These are phyloP conservation scores for Sylvia atricapilla DNA, from an alignment of 2,113 vertebrate species.

Conservation along the genomic window DNA sequence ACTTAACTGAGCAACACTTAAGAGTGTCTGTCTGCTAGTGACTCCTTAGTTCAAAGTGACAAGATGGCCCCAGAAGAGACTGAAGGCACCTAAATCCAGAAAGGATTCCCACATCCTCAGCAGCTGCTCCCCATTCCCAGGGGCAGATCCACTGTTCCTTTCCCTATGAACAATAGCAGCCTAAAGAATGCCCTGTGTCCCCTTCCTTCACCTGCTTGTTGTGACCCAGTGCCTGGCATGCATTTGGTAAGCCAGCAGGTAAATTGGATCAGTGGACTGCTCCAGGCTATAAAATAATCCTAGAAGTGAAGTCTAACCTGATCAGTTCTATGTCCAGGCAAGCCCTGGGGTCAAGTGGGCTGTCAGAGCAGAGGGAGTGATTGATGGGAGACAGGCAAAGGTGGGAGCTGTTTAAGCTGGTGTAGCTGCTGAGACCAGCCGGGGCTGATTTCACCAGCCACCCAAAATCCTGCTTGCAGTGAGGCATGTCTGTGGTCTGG, in stretches of 20 bases:
- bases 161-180: background rate
- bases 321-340: background rate
- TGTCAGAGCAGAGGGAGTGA: background rate
- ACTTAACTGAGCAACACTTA: background rate
- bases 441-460: background rate
- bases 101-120: background rate
- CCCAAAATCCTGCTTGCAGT: background rate
- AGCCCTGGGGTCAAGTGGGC: background rate
- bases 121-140: background rate
- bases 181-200: background rate
- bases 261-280: background rate
- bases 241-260: background rate
- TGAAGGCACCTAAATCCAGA: background rate
- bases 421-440: background rate
- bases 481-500: background rate
- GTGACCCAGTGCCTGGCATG: background rate
- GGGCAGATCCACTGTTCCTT: background rate
- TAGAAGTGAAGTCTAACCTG: background rate
- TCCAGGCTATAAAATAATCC: background rate
- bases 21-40: background rate
- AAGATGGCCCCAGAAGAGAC: background rate
- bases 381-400: background rate
- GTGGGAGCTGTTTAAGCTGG: background rate
- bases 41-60: background rate
- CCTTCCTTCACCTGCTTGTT: background rate